A percentile compares a stretch with the other conserved stretches of the same genome.
Conservation (phyloP, 2,797 vertebrate species). For the Malacoraja senta region DNA sequence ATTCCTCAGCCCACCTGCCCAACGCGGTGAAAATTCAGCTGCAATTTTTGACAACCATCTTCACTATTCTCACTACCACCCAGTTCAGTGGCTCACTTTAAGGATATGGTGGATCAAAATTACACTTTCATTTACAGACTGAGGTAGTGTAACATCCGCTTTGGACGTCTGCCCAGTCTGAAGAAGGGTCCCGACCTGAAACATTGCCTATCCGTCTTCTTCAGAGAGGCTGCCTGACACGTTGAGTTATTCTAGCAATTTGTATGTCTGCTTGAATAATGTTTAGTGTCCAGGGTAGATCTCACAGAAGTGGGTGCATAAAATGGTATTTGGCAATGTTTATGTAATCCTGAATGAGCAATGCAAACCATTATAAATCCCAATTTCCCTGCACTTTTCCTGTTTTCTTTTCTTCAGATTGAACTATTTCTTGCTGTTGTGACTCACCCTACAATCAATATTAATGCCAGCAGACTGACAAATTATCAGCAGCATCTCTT, state of each 20-base stretch:
- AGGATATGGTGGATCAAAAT: no score
- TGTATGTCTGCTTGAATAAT: not conserved
- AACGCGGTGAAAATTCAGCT: no score
- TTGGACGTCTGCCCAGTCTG: not conserved
- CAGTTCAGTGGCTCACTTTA: no score
- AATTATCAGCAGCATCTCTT: not conserved
- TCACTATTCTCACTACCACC: no score
- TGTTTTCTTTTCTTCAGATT: not conserved
- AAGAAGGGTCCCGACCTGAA: no score
- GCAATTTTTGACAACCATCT: no score
- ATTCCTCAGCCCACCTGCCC: no score
- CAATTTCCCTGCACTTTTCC: not conserved
- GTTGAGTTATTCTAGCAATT: no score
- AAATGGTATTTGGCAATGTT: not conserved
- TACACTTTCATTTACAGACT: not conserved
- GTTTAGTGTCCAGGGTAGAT: not conserved
- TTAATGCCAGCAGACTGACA: not conserved
- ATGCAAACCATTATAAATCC: not conserved
- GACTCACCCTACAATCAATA: not conserved
- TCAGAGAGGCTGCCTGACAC: no score
- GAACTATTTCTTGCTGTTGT: not conserved
- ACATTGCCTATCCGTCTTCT: no score
- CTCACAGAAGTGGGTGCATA: not conserved
- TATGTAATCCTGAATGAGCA: not conserved
- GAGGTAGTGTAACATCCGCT: not conserved